These are phyloP conservation scores for Speoplatyrhinus poulsoni DNA, from an alignment of 2,113 vertebrate species.

Conservation along the genomic window DNA sequence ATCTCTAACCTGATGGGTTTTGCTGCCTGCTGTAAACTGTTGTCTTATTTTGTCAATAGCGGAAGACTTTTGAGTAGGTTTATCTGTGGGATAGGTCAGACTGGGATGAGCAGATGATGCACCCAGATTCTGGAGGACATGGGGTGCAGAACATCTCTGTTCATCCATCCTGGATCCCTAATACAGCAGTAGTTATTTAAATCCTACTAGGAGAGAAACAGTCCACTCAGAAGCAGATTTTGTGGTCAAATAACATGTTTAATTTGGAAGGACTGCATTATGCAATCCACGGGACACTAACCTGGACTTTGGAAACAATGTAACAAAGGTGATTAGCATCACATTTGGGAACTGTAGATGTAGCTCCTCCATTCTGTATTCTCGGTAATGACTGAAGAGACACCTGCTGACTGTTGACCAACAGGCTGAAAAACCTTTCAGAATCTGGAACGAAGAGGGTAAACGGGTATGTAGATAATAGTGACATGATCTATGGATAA, in stretches of 20 bases:
- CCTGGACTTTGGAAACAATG: slow-evolving; percentile 71
- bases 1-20: no score
- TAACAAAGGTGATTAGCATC: slow-evolving; percentile 64
- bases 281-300: background rate
- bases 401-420: slow-evolving; percentile 79
- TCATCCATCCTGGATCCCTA: slow-evolving; percentile 72
- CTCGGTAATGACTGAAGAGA: slow-evolving; percentile 75
- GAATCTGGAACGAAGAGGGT: slow-evolving; percentile 62
- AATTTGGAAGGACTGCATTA: background rate
- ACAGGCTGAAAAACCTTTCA: slow-evolving; percentile 79
- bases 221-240: no score
- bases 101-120: slow-evolving; percentile 23
- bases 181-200: background rate
- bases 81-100: background rate
- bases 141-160: slow-evolving; percentile 64
- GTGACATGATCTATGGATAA: background rate
- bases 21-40: no score
- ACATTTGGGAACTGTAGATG: slow-evolving; percentile 34
- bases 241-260: background rate
- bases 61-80: slow-evolving; percentile 26
- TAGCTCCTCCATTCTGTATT: slow-evolving; percentile 72
- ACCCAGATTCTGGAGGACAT: slow-evolving; percentile 37
- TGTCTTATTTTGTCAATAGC: no score
- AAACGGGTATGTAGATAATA: background rate
- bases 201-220: no score